Percentiles rank a stretch among this genome's conserved stretches.
phyloP scores from a whole-genome alignment of 2,113 vertebrate genomes.

The Trichechus manatus region DNA sequence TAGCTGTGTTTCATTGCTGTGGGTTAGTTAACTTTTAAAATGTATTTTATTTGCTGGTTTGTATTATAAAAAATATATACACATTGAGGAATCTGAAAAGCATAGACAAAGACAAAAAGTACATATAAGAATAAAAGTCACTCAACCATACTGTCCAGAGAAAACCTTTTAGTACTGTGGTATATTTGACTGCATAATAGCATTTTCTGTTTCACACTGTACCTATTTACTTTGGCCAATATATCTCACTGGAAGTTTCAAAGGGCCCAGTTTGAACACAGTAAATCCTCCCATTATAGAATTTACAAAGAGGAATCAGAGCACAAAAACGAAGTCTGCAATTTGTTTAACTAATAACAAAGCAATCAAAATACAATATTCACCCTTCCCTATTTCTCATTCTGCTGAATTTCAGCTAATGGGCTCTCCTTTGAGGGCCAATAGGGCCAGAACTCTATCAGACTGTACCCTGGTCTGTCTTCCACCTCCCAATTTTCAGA shows the following conservation, averaged over 20 bases:
- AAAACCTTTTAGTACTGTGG: neutral
- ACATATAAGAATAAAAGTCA: neutral
- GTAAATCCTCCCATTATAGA: neutral
- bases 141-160: neutral
- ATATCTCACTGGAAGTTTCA: constrained; percentile 12
- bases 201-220: constrained; percentile 5
- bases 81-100: constrained; percentile 15
- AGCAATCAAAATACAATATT: neutral
- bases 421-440: neutral
- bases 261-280: neutral
- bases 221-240: constrained; percentile 10
- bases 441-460: neutral
- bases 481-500: neutral
- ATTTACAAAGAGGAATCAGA: neutral
- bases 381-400: neutral
- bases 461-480: neutral
- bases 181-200: neutral
- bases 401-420: neutral
- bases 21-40: constrained; percentile 25
- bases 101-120: constrained; percentile 1
- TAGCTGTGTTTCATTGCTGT: neutral
- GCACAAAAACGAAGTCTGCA: neutral
- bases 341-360: constrained; percentile 23
- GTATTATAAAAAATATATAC: neutral
- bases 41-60: constrained; percentile 39